Base-by-base conservation (phyloP, 1,140 invertebrate species). In the Meteorus sp. region DNA sequence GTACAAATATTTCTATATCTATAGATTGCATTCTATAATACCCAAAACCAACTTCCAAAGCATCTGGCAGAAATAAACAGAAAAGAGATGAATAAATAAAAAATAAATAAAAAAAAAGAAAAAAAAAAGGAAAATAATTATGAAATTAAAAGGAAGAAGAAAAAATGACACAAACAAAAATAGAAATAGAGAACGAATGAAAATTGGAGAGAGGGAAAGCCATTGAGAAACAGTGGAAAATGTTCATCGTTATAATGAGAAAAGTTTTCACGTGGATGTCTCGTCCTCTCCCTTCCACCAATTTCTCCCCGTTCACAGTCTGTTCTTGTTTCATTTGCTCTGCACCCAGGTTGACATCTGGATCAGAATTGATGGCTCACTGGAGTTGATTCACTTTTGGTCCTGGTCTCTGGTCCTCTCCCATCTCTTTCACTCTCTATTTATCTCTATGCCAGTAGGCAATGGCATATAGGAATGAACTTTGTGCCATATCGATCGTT, bases 1-100 rank as follows among this genome's bases (percentile, higher is more conserved):
- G n/a, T n/a, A n/a, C n/a, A n/a, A n/a, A n/a, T n/a, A 45, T 13
- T 22, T 6, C 33, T 37, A 20, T 25, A 1, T 19, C 35, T 27
- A 29, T 55, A 55, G 52, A 44, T 44, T 41, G 52, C 35, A 52
- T 52, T 52, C 33, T 52, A 52, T 39, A 29, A 9, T 9, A 39
- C 15, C 35, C 35, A 39, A 8, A 29, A 9, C 27, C 27, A 29
- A 29, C 27, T 29, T 29, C 27, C 9, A 29, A 5, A 7, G 29
- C 6, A 33, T 6, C 11, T 33, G 6, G 6, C 6, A 11, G 29
- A 11, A 33, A 7, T 6, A n/a, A n/a, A n/a, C n/a, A n/a, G n/a
- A n/a, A n/a, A n/a, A n/a, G n/a, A n/a, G n/a, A n/a, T n/a, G n/a
- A n/a, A n/a, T n/a, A n/a, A n/a, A n/a, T n/a, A n/a, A n/a, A n/a